Base-by-base conservation (phyloP, 2,113 vertebrate genomes). In the Saguinus imperator region DNA sequence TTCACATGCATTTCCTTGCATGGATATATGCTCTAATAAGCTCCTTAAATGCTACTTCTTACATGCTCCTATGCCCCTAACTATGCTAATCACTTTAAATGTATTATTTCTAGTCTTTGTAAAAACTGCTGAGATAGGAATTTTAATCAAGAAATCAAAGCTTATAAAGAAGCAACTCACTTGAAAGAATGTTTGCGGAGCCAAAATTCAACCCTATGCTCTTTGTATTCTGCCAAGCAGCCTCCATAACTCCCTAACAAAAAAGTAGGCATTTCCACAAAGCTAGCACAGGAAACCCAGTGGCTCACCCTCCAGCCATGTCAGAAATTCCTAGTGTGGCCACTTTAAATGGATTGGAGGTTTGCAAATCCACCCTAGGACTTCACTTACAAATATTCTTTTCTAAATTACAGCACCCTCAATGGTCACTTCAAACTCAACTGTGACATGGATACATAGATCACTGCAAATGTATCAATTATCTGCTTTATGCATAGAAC, bases 21-120 rank as follows among this genome's bases (percentile, higher is more conserved):
- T 83, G 90, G 48, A 79, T 25, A 16, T 50, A n/a, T 92, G 91
- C 80, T 96, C 66, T 85, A 82, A 82, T 66, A 82, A 93, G 40
- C 40, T 66, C 73, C 50, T 89, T 83, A 35, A 35, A 58, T 89
- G 40, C 58, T 25, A 23, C 87, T 79, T 85, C 68, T n/a, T 43
- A 91, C 20, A 57, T 50, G 23, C 25, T 45, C 11, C 14, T 37
- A 8, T 16, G 9, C 37, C 50, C 57, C 23, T 64, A 48, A 43
- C 57, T 35, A 27, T 81, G 66, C 55, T 76, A 29, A 50, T 73
- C 50, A 23, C 72, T 77, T 68, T 81, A 32, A 16, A 4, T 10
- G 32, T 29, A 25, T 66, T 55, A 5, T 80, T 80, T 83, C 64
- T 35, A 43, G 35, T 52, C 83, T 68, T 75, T 11, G 13, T 29